phyloP scores from a whole-genome alignment of 2,888 invertebrate species.

The Gymnocheta viridis region DNA sequence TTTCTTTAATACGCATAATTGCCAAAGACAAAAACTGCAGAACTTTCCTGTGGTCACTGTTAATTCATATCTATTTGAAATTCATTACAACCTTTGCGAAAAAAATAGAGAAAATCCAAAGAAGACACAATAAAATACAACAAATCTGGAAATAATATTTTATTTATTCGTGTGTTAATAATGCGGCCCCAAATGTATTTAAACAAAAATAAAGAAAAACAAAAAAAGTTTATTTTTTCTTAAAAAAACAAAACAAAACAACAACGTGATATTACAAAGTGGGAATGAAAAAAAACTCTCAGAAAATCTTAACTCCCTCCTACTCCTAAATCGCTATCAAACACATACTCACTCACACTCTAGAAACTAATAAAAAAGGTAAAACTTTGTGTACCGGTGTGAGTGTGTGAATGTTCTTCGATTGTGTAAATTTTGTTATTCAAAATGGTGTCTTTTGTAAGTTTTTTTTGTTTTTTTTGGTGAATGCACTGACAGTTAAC shows the following conservation, averaged over 20 bases:
- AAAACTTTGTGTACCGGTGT: conserved; percentile 28
- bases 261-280: conserved; percentile 42
- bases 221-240: conserved; percentile 31
- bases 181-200: conserved; percentile 78
- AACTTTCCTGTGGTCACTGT: conserved; percentile 50
- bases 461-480: conserved; percentile 59
- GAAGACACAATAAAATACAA: conserved; percentile 37
- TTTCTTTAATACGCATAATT: background rate
- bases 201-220: conserved; percentile 57
- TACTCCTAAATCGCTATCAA: background rate
- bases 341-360: background rate
- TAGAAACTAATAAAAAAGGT: conserved; percentile 31
- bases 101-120: background rate
- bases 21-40: background rate
- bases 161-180: conserved; percentile 82
- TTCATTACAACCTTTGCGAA: conserved; percentile 47
- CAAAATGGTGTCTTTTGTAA: conserved; percentile 76
- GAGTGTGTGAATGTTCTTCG: conserved; percentile 35
- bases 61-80: conserved; percentile 51
- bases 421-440: conserved; percentile 79
- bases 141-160: conserved; percentile 71
- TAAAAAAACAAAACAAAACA: conserved; percentile 6
- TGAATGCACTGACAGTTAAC: conserved; percentile 72
- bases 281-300: conserved; percentile 11
- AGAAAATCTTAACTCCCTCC: conserved; percentile 6